Base-by-base conservation (phyloP, 2,113 vertebrate genomes). In the Misgurnus anguillicaudatus region DNA sequence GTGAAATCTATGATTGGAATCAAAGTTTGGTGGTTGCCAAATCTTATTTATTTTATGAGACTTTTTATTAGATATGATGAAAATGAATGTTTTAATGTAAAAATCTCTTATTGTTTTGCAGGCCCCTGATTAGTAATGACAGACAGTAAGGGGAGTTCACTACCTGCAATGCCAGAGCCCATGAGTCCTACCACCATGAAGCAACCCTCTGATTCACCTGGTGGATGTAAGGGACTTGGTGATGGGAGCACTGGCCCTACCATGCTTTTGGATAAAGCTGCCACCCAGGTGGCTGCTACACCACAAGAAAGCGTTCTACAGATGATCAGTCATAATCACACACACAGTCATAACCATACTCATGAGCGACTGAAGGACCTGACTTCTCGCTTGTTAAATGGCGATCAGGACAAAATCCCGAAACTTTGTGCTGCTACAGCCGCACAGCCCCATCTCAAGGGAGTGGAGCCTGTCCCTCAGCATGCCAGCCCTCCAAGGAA, bases 301-400 rank as follows among this genome's bases (percentile, higher is more conserved):
- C 89, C 98, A 4, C 96, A 95, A 82, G 96, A 98, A 55, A 90
- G 95, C 0, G 95, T 95, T 78, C 90, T 95, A 80, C 95, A 94
- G 64, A 97, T 94, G 83, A 96, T 97, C 0, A 94, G 94, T 85
- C 96, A 95, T 0, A 92, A 93, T 19, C 91, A 94, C 0, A 86
- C 76, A 2, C 73, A 45, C 10, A 66, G 66, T 42, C 78, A 85
- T 80, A 87, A 87, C 83, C 89, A 91, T 2, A 92, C 93, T 39
- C 92, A 94, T 0, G 95, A 98, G 79, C 94, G 93, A 84, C 88
- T 99, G 71, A 97, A 96, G 88, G 97, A 98, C 86, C 90, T 99
- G 3, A 96, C 98, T 36, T 96, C 96, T 19, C 93, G 93, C 1
- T 93, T 99, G 57, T 95, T 98, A 19, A 98, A 98, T 0, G 95